Conservation (phyloP, 2,797 vertebrate species). For the Onychomys leucogaster region DNA sequence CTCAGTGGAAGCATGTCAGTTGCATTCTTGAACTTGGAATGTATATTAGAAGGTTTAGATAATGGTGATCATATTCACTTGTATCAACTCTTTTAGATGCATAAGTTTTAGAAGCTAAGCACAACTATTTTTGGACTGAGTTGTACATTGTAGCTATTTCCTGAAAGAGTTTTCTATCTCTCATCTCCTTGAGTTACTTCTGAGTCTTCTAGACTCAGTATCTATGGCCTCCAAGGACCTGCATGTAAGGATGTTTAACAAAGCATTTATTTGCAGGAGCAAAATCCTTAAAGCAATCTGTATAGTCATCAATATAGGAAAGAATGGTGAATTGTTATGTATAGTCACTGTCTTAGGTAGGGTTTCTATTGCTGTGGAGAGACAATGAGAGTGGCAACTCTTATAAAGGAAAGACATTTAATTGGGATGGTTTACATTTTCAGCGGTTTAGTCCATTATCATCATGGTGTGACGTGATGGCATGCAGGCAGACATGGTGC, state of each 20-base stretch:
- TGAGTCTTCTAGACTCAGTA: not conserved
- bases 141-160: constrained; percentile 38
- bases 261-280: not conserved
- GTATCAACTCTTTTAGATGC: not conserved
- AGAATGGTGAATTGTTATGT: not conserved
- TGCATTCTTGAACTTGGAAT: not conserved
- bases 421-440: not conserved
- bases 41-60: not conserved
- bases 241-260: not conserved
- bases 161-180: constrained; percentile 5
- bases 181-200: not conserved
- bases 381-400: not conserved
- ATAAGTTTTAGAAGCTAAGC: constrained; percentile 31
- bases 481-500: not conserved
- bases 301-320: not conserved
- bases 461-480: not conserved
- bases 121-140: not conserved
- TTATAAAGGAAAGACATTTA: not conserved
- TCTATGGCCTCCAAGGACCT: not conserved
- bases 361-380: not conserved
- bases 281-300: not conserved
- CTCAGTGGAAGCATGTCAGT: not conserved
- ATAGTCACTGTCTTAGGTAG: not conserved
- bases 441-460: not conserved
- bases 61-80: constrained; percentile 6